Percentiles rank a stretch among this genome's conserved stretches.
phyloP scores from a whole-genome alignment of 2,888 invertebrate species.

The Drosophila cognata region DNA sequence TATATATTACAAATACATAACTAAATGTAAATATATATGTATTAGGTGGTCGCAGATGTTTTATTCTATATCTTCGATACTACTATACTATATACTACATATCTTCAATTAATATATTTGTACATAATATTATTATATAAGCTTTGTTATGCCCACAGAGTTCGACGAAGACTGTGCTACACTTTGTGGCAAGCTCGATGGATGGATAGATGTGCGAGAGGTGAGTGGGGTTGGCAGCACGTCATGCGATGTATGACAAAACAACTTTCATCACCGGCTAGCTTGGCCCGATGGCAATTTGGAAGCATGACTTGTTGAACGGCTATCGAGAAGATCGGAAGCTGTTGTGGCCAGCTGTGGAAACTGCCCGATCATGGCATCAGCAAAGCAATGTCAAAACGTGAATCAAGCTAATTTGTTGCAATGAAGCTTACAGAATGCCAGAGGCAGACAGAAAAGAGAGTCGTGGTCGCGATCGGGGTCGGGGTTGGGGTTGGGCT shows the following conservation, averaged over 20 bases:
- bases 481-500: neutral
- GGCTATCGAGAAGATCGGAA: conserved; percentile 44
- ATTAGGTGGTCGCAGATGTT: neutral
- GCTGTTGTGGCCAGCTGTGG: conserved; percentile 14
- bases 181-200: neutral
- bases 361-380: conserved; percentile 57
- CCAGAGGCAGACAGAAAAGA: conserved; percentile 8
- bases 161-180: conserved; percentile 37
- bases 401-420: conserved; percentile 73
- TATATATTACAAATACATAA: neutral
- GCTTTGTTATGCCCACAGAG: neutral
- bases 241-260: conserved; percentile 28
- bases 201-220: neutral
- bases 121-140: too few species aligned
- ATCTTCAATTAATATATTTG: neutral
- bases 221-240: neutral
- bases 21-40: neutral
- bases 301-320: conserved; percentile 60
- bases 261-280: conserved; percentile 49
- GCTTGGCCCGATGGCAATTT: conserved; percentile 50
- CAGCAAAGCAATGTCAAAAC: conserved; percentile 42
- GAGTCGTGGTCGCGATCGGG: neutral
- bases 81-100: too few species aligned
- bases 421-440: conserved; percentile 70
- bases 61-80: neutral